Evolutionary conservation across 2,888 invertebrate genomes (phyloP).

Genomic region (Ectemnius lituratus): DNA sequence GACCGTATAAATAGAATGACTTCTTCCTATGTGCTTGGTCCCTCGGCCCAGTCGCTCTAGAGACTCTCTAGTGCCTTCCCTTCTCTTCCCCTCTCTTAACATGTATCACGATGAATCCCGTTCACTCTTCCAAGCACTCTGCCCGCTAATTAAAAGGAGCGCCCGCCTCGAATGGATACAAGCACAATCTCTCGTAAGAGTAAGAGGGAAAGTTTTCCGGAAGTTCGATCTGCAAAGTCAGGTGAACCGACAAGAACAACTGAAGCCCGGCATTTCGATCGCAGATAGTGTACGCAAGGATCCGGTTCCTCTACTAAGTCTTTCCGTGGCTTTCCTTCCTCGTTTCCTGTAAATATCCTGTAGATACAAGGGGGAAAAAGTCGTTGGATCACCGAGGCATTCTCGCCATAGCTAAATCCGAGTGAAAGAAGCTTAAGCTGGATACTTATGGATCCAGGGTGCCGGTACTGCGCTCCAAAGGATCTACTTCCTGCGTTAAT

Average conservation of each 20-base stretch:
- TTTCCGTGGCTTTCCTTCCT: not conserved
- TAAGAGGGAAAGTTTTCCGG: not conserved
- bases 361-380: not conserved
- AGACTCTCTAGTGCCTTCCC: not conserved
- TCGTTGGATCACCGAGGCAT: constrained; percentile 10
- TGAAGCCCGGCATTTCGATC: not conserved
- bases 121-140: not conserved
- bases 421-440: too few relatives aligned
- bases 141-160: constrained; percentile 23
- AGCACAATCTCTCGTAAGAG: not conserved
- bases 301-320: not conserved
- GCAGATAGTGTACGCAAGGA: constrained; percentile 8
- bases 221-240: not conserved
- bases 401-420: too few relatives aligned
- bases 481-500: too few relatives aligned
- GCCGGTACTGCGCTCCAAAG: too few relatives aligned
- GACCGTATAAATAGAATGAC: constrained; percentile 50
- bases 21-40: constrained; percentile 33
- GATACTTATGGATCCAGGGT: too few relatives aligned
- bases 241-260: not conserved
- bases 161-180: not conserved
- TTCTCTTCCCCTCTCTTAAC: constrained; percentile 2
- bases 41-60: not conserved
- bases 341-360: not conserved
- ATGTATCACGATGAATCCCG: not conserved